A percentile compares a stretch with the other conserved stretches of the same genome.
phyloP scores from a whole-genome alignment of 2,888 invertebrate genomes.

The Melanargia galathea region DNA sequence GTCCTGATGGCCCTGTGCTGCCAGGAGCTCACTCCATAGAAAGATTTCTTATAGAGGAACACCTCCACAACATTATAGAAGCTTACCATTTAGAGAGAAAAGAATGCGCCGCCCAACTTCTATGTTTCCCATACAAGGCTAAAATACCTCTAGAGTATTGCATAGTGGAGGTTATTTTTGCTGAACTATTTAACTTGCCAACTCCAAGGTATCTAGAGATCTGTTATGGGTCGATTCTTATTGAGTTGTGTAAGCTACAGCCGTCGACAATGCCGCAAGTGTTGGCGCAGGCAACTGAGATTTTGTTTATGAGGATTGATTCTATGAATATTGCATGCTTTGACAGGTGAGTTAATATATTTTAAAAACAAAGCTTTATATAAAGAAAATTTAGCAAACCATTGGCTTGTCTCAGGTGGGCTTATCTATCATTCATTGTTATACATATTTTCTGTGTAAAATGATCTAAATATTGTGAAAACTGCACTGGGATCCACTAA shows the following conservation, averaged over 20 bases:
- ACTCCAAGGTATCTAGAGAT: constrained; percentile 94
- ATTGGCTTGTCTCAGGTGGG: too few relatives aligned
- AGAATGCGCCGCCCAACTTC: constrained; percentile 95
- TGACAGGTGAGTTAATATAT: constrained; percentile 91
- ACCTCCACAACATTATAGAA: constrained; percentile 95
- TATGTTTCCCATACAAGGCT: constrained; percentile 95
- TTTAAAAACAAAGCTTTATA: neutral
- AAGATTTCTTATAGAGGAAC: constrained; percentile 98
- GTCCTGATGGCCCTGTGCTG: constrained; percentile 94
- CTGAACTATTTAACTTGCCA: constrained; percentile 96
- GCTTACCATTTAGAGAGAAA: constrained; percentile 94
- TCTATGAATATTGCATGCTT: constrained; percentile 98
- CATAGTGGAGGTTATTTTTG: constrained; percentile 98
- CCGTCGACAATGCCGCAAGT: constrained; percentile 99
- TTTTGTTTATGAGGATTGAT: constrained; percentile 97
- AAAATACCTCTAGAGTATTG: constrained; percentile 99
- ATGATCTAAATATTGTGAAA: too few relatives aligned
- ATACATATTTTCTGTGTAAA: too few relatives aligned
- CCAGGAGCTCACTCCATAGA: constrained; percentile 99
- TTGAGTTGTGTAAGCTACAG: constrained; percentile 98
- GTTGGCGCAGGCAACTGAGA: constrained; percentile 98
- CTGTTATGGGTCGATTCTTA: constrained; percentile 96
- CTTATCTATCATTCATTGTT: too few relatives aligned
- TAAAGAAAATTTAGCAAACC: neutral
- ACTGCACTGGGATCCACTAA: too few relatives aligned